These are phyloP conservation scores for Uloborus plumipes DNA, from an alignment of 2,888 invertebrate species.

Conservation along the genomic window DNA sequence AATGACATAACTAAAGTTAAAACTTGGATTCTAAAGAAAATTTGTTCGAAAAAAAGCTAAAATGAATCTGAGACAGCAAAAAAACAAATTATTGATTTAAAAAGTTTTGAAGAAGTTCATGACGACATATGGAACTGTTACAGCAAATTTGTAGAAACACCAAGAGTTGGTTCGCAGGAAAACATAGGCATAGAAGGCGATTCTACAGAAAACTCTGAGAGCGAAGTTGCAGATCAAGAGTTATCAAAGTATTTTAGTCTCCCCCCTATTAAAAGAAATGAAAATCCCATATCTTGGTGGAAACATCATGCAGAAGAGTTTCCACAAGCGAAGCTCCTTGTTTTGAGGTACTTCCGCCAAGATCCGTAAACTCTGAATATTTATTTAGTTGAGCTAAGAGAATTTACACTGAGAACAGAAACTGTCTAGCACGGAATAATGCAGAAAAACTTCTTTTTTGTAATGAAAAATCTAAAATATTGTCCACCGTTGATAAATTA, in stretches of 20 bases:
- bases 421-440: not conserved
- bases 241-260: not conserved
- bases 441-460: not conserved
- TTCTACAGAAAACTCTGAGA: not conserved
- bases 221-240: not conserved
- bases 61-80: not conserved
- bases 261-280: not conserved
- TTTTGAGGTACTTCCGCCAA: not conserved
- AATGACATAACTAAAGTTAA: not conserved
- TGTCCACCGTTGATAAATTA: not conserved
- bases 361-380: not conserved
- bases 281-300: not conserved
- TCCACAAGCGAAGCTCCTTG: not conserved
- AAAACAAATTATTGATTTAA: not conserved
- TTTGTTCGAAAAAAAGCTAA: not conserved
- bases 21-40: not conserved
- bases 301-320: not conserved
- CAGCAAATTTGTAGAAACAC: not conserved
- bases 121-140: not conserved
- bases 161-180: not conserved
- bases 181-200: not conserved
- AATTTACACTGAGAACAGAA: not conserved
- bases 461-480: not conserved
- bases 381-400: not conserved
- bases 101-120: constrained; percentile 5